Evolutionary conservation across 2,888 invertebrate genomes (phyloP), one percentile per base, ranked within the genome.

Genomic region (Meandrusa payeni): DNA sequence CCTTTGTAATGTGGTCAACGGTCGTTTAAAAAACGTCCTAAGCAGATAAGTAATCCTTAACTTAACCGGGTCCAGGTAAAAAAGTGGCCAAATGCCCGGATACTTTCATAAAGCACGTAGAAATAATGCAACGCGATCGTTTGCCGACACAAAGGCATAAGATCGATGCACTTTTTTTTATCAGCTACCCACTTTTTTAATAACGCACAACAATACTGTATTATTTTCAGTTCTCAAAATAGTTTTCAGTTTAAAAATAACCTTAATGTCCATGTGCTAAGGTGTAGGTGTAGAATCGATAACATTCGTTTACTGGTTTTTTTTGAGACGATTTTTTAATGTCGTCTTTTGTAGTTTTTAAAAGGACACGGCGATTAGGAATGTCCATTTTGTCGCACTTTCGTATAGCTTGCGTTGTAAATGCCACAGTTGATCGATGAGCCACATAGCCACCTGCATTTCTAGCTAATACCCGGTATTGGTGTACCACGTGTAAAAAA

Each of bases 341-440:
- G 45, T 40, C 36, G 42, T 63, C 76, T 69, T 74, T 83, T 83
- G 80, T 80, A 50, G 57, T 75, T 76, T 76, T 75, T 71, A 76
- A 65, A 72, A 72, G 71, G 73, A 76, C 79, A 77, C 69, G 67
- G 62, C 68, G 80, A 86, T 85, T 83, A 81, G 76, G 75, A 67
- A 72, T 83, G 85, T 81, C 77, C 81, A 71, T 81, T 79, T 72
- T 74, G 79, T 79, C 55, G 61, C 58, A 49, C 53, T 56, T 64
- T 55, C 55, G 58, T 58, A 54, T 27, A 59, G 55, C 49, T 56
- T 59, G 57, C 69, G 68, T 61, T 68, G 68, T 79, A 72, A 82
- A 81, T 76, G 85, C 73, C 82, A 82, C 62, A 61, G 52, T 68
- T 85, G 85, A 85, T 85, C 58, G 80, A 86, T 85, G 70, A 61